phyloP scores from a whole-genome alignment of 2,888 invertebrate species.

The Hirtodrosophila histrioides region DNA sequence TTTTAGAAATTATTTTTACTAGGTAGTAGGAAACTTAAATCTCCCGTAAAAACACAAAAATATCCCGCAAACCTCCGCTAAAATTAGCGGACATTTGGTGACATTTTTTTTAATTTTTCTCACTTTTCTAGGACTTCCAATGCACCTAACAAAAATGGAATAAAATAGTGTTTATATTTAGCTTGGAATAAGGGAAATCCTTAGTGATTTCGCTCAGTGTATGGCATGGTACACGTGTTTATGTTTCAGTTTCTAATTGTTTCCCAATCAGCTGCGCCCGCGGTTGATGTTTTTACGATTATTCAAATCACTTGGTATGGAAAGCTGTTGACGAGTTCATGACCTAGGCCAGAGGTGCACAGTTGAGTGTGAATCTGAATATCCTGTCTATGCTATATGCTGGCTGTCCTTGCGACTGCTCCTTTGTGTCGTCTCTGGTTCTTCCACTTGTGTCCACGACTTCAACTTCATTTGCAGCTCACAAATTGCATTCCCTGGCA shows the following conservation, averaged over 20 bases:
- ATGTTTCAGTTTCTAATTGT: conserved; percentile 29
- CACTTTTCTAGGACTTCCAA: too few species aligned
- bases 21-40: too few species aligned
- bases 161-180: too few species aligned
- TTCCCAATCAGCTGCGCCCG: conserved; percentile 11
- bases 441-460: conserved; percentile 17
- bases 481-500: conserved; percentile 41
- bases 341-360: conserved; percentile 15
- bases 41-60: too few species aligned
- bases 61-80: too few species aligned
- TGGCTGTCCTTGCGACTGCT: conserved; percentile 1
- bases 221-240: conserved; percentile 24
- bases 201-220: too few species aligned
- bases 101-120: too few species aligned
- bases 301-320: background rate
- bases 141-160: too few species aligned
- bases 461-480: conserved; percentile 48
- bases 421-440: background rate
- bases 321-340: conserved; percentile 14
- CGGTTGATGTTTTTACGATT: conserved; percentile 17
- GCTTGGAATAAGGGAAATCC: too few species aligned
- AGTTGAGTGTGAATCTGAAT: background rate
- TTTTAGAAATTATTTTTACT: too few species aligned
- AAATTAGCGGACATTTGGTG: too few species aligned
- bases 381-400: background rate